Evolutionary conservation across 1,140 invertebrate species (phyloP).

Genomic region (Leguminivora glycinivorella): DNA sequence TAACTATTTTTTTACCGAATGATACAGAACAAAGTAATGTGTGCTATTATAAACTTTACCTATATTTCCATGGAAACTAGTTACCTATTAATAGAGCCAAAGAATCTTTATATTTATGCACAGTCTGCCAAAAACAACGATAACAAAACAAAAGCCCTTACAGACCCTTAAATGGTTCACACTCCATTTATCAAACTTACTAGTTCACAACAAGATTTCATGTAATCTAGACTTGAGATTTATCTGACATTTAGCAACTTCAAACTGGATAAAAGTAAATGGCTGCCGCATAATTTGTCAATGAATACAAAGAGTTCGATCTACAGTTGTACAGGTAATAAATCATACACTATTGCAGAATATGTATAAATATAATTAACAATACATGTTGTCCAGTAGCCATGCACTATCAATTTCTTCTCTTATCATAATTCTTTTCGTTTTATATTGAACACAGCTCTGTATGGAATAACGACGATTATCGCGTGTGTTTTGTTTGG

Average conservation of each 20-base stretch:
- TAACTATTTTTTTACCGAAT: too few relatives aligned
- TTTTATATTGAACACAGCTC: background rate
- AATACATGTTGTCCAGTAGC: constrained; percentile 51
- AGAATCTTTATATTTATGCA: background rate
- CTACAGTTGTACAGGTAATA: constrained; percentile 38
- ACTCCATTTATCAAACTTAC: constrained; percentile 19
- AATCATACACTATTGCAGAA: constrained; percentile 30
- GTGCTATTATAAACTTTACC: too few relatives aligned
- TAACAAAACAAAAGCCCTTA: background rate
- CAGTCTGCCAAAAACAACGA: background rate
- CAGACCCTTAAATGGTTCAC: background rate
- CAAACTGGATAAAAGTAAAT: constrained; percentile 53
- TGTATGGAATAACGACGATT: background rate
- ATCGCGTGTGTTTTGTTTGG: background rate
- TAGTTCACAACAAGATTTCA: constrained; percentile 17
- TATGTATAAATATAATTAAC: constrained; percentile 54
- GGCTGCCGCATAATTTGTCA: constrained; percentile 68
- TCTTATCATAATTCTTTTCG: background rate
- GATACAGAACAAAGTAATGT: too few relatives aligned
- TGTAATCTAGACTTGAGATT: constrained; percentile 19
- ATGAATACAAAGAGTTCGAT: constrained; percentile 65
- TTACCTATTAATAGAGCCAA: too few relatives aligned
- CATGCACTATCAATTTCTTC: background rate
- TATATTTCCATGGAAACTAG: too few relatives aligned
- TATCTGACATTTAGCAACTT: constrained; percentile 39